These are phyloP conservation scores for Trinectes maculatus DNA, from an alignment of 2,113 vertebrate species.

Conservation along the genomic window DNA sequence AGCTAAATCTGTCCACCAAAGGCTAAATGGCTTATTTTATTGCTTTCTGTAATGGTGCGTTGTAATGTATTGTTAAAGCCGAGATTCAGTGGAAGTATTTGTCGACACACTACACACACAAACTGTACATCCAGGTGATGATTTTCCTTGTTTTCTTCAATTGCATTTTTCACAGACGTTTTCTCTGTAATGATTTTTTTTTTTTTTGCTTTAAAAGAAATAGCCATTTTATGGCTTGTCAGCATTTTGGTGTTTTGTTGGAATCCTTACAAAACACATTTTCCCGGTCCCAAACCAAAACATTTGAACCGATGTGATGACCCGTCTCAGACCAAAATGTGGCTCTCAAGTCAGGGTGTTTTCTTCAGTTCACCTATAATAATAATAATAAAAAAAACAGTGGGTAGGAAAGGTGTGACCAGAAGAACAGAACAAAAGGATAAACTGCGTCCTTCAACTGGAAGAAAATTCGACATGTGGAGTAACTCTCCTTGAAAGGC, in stretches of 20 bases:
- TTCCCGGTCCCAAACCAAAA: neutral
- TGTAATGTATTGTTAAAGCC: conserved; percentile 15
- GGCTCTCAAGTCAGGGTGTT: neutral
- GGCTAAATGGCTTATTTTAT: conserved; percentile 46
- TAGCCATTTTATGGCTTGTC: no score
- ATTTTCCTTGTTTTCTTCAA: neutral
- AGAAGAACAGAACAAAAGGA: no score
- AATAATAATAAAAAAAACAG: neutral
- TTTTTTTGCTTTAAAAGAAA: neutral
- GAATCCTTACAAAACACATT: neutral
- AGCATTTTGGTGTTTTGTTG: no score
- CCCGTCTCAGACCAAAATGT: neutral
- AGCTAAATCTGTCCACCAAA: conserved; percentile 46
- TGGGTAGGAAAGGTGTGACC: no score
- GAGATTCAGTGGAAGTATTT: neutral
- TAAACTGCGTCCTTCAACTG: no score
- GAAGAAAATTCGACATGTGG: neutral
- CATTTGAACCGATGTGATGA: neutral
- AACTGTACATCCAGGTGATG: neutral
- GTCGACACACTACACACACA: conserved; percentile 5
- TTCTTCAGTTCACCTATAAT: neutral
- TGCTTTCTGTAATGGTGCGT: conserved; percentile 37
- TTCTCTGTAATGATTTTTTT: no score
- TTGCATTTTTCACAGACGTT: no score
- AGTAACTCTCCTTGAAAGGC: conserved; percentile 21